phyloP scores from a whole-genome alignment of 1,140 invertebrate genomes.

The Drosophila obscura region DNA sequence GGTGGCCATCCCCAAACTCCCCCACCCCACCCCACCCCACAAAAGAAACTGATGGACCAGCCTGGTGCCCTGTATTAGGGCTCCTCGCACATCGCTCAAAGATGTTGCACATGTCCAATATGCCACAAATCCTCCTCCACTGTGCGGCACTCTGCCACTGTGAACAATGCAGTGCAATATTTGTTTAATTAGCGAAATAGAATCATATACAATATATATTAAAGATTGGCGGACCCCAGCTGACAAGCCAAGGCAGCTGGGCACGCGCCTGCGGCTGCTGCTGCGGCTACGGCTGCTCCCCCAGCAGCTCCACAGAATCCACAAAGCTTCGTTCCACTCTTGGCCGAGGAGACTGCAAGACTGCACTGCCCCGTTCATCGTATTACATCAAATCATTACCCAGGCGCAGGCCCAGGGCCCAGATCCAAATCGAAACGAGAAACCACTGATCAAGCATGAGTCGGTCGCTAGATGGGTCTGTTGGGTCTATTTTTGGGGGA shows the following conservation, averaged over 20 bases:
- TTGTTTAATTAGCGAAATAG: slow-evolving; percentile 74
- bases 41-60: background rate
- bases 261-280: slow-evolving; percentile 56
- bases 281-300: background rate
- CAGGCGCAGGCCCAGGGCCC: too few relatives aligned
- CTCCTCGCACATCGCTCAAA: too few relatives aligned
- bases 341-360: too few relatives aligned
- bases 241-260: slow-evolving; percentile 79
- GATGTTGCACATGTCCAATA: background rate
- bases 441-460: slow-evolving; percentile 28
- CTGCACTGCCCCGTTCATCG: slow-evolving; percentile 9
- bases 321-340: background rate
- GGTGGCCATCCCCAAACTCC: background rate
- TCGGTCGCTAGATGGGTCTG: slow-evolving; percentile 44
- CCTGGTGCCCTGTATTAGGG: background rate
- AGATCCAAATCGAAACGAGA: slow-evolving; percentile 22
- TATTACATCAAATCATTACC: slow-evolving; percentile 20
- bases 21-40: too few relatives aligned
- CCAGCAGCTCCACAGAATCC: background rate
- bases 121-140: background rate
- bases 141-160: slow-evolving; percentile 2
- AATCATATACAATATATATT: slow-evolving; percentile 39
- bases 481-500: slow-evolving; percentile 64
- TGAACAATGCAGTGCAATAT: slow-evolving; percentile 66
- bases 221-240: slow-evolving; percentile 37